Percentiles rank a stretch among this genome's conserved stretches.
Conservation (phyloP, 2,113 vertebrate species). For the Actinemys pallida region DNA sequence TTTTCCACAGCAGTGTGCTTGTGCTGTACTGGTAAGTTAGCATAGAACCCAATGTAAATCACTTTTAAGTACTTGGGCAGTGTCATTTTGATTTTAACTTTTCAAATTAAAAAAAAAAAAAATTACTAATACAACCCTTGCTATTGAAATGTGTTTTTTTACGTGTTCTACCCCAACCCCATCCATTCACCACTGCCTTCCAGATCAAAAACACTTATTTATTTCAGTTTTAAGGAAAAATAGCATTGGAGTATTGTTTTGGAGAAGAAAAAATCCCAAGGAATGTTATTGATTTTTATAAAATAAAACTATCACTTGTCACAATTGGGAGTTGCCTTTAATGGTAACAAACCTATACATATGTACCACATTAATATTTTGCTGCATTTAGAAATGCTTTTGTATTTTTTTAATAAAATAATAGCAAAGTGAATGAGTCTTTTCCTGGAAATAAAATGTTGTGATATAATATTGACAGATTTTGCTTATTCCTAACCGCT, state of each 20-base stretch:
- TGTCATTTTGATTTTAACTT: background rate
- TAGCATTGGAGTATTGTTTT: background rate
- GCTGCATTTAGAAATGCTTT: background rate
- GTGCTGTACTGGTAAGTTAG: background rate
- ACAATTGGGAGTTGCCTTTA: background rate
- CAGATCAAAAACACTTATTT: background rate
- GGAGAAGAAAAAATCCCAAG: background rate
- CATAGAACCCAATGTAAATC: background rate
- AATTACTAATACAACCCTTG: background rate
- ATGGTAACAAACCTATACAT: background rate
- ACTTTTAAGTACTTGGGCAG: background rate
- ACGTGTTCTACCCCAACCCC: fast-evolving
- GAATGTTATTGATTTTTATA: background rate
- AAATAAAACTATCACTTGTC: background rate
- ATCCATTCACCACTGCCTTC: background rate
- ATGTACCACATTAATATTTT: background rate
- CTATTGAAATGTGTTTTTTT: background rate
- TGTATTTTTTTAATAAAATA: background rate
- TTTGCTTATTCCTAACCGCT: background rate
- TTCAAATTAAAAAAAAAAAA: no score
- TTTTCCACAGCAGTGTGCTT: background rate
- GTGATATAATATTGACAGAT: background rate
- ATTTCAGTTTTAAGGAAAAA: background rate
- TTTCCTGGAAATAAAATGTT: background rate
- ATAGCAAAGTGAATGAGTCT: background rate